phyloP scores from a whole-genome alignment of 2,113 vertebrate genomes.

The Danio rerio region GRCz12tu NC_133187.1:17403501-17404000 shows the following conservation, averaged over 20 bases:
- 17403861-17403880: slow-evolving; percentile 24
- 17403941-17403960: not conserved
- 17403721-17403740: slow-evolving; percentile 65
- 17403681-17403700: slow-evolving; percentile 11
- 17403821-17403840: not conserved
- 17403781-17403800: slow-evolving; percentile 64
- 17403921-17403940: not conserved
- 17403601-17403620: slow-evolving; percentile 6
- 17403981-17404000: slow-evolving; percentile 25
- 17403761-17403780: slow-evolving; percentile 43
- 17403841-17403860: slow-evolving; percentile 20
- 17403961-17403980: slow-evolving; percentile 44
- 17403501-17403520: slow-evolving; percentile 80
- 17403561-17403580: slow-evolving; percentile 32
- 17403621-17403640: not conserved
- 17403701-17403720: slow-evolving; percentile 47
- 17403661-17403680: slow-evolving; percentile 51
- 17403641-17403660: slow-evolving; percentile 36
- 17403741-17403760: slow-evolving; percentile 31
- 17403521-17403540: slow-evolving; percentile 83
- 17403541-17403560: slow-evolving; percentile 80
- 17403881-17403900: not conserved
- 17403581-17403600: slow-evolving; percentile 3
- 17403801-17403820: slow-evolving; percentile 67
- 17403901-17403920: not conserved